Conservation (phyloP, 2,888 invertebrate genomes). For the Tachina grossa region DNA sequence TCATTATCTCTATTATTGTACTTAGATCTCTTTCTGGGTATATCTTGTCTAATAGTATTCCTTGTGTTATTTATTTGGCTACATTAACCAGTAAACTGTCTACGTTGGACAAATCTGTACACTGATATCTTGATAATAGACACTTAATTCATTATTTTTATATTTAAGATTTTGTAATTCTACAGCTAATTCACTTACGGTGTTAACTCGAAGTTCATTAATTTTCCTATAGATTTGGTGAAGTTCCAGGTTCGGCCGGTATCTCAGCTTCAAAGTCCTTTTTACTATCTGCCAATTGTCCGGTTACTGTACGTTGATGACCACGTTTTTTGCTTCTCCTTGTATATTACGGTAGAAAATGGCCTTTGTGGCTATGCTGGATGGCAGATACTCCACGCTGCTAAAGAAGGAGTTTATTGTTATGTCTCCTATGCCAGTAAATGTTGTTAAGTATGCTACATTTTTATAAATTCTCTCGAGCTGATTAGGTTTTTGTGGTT, state of each 20-base stretch:
- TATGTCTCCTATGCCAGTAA: conserved; percentile 15
- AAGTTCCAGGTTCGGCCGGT: conserved; percentile 42
- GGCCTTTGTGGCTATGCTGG: background rate
- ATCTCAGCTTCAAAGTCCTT: conserved; percentile 47
- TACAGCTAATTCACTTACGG: no score
- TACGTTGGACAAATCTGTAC: conserved; percentile 33
- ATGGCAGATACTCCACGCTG: conserved; percentile 3
- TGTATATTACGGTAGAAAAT: conserved; percentile 11
- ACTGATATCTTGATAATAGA: conserved; percentile 45
- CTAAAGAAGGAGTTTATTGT: conserved; percentile 18
- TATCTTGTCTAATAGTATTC: conserved; percentile 52
- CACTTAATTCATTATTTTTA: no score
- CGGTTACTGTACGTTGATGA: conserved; percentile 12
- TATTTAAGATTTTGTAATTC: no score
- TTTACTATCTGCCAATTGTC: conserved; percentile 45
- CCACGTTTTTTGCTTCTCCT: conserved; percentile 14
- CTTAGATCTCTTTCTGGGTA: conserved; percentile 35
- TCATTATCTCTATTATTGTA: conserved; percentile 37
- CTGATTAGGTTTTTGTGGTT: background rate
- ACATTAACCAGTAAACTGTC: conserved; percentile 32
- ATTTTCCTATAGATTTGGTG: conserved; percentile 45
- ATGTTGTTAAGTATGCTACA: background rate
- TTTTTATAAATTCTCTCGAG: conserved; percentile 10
- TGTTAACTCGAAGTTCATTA: conserved; percentile 13
- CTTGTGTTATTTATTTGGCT: conserved; percentile 52